Evolutionary conservation across 2,797 vertebrate species (phyloP), one percentile per base, ranked within the genome.

Genomic region (Sphenopsis melanotis): DNA sequence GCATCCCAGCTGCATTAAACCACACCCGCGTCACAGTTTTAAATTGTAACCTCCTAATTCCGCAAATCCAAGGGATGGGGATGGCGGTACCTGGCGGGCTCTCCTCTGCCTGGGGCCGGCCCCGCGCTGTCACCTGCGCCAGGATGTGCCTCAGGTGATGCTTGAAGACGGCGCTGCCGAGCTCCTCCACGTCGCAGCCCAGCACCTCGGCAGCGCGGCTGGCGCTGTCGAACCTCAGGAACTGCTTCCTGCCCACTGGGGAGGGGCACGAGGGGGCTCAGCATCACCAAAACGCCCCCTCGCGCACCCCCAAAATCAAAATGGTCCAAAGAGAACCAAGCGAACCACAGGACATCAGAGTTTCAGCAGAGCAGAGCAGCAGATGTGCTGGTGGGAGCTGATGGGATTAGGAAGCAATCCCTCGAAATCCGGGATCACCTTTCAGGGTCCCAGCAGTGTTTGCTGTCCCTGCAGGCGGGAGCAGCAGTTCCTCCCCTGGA

Each of bases 191-290:
- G 21, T 99, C 99, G 0, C 99, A 99, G 71, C 99, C 99, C 92
- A 99, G 97, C 55, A 98, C 98, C 13, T 97, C 96, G 0, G 99
- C 98, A 0, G 99, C 98, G 0, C 59, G 93, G 96, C 98, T 98
- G 3, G 99, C 99, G 15, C 98, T 98, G 94, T 99, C 98, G 3
- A 99, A 99, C 47, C 78, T 98, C 98, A 99, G 98, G 91, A 99
- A 99, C 97, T 99, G 99, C 82, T 98, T 99, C 95, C 99, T 98
- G 81, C 99, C 99, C 10, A 99, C 99, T 99, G 98, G 0, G n/a
- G 55, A 39, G 2, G 4, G 80, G 2, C 76, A 36, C 1, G 0
- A 4, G 7, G 17, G 19, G 32, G 34, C 12, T 89, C 66, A 3
- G 63, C 72, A 23, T 6, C 61, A 2, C 71, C 63, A 16, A 11